These are phyloP conservation scores for Euglossa dilemma DNA, from an alignment of 1,140 invertebrate species.

Conservation along the genomic window DNA sequence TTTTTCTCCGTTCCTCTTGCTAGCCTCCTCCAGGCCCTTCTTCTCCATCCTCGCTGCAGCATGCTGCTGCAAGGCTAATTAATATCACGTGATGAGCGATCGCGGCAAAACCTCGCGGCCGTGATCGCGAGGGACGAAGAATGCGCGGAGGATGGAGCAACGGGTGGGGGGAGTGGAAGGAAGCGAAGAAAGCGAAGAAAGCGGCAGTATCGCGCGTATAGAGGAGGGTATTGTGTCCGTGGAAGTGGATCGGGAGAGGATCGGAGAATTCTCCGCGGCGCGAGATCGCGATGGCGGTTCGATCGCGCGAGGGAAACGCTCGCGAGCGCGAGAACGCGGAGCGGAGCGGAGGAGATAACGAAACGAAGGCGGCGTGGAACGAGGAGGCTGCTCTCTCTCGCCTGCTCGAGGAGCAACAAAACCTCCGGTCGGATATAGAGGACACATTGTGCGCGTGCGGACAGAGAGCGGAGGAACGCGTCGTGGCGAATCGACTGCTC, in stretches of 20 bases:
- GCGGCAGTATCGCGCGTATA: background rate
- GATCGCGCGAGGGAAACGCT: conserved; percentile 11
- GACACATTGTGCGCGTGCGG: conserved; percentile 73
- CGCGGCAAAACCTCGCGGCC: conserved; percentile 70
- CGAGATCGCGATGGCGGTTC: background rate
- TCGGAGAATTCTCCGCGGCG: background rate
- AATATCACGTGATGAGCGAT: conserved; percentile 80
- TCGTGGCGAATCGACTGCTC: conserved; percentile 62
- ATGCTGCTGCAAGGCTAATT: conserved; percentile 74
- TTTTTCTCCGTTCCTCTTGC: conserved; percentile 62
- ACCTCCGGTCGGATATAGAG: conserved; percentile 70
- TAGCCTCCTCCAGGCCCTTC: background rate
- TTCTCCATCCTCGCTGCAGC: background rate
- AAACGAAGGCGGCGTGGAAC: background rate
- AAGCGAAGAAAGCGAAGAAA: too few species aligned
- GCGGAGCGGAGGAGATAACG: background rate
- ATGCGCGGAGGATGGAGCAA: background rate
- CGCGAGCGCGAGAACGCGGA: conserved; percentile 9
- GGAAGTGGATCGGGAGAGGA: background rate
- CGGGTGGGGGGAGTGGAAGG: background rate
- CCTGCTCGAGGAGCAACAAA: conserved; percentile 51
- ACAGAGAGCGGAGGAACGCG: conserved; percentile 55
- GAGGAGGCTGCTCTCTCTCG: background rate
- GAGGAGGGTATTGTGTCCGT: conserved; percentile 22
- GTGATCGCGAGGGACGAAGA: conserved; percentile 26